Conservation (phyloP, 2,888 invertebrate genomes). For the Glyphotaelius pellucidus region DNA sequence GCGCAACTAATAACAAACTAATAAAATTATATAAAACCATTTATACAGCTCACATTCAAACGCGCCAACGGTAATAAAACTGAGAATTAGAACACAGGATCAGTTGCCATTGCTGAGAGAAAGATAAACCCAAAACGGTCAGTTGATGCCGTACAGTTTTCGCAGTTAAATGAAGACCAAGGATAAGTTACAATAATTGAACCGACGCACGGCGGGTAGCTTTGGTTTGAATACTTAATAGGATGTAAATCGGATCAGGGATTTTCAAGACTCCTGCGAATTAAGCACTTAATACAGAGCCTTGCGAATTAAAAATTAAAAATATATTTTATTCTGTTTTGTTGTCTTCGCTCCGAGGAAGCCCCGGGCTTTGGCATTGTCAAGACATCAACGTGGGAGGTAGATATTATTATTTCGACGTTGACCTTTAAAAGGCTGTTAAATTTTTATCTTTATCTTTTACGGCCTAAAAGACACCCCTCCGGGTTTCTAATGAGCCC, state of each 20-base stretch:
- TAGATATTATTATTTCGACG: background rate
- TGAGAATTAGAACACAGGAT: background rate
- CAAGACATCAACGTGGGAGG: background rate
- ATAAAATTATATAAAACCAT: background rate
- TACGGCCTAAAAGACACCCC: background rate
- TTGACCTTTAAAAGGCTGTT: background rate
- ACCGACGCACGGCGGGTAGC: background rate
- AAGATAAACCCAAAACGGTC: background rate
- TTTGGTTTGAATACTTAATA: background rate
- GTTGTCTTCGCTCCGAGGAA: background rate
- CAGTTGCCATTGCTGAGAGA: background rate
- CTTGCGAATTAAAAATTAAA: background rate
- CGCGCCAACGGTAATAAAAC: background rate
- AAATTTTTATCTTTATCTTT: background rate
- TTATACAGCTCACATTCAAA: background rate
- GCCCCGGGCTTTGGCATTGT: background rate
- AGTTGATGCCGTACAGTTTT: background rate
- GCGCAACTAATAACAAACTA: background rate
- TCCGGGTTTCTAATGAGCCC: background rate
- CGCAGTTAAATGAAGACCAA: background rate
- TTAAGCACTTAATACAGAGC: background rate
- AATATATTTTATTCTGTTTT: background rate
- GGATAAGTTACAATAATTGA: constrained; percentile 2
- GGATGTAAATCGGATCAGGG: background rate
- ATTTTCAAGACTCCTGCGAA: background rate